These are phyloP conservation scores for Homalodisca vitripennis DNA, from an alignment of 1,140 invertebrate genomes.

Conservation along the genomic window DNA sequence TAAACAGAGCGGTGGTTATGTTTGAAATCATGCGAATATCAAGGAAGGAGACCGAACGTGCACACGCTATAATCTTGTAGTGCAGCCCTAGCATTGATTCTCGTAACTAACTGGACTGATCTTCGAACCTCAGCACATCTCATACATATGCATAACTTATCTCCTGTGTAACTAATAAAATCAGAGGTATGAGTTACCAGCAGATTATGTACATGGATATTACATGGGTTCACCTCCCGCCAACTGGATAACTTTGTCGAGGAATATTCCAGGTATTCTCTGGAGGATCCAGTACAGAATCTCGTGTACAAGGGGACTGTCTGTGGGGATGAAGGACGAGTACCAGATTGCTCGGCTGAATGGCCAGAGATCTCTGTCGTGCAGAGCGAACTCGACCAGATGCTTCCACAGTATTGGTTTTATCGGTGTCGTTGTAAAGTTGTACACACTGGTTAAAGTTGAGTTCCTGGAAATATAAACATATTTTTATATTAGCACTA, in stretches of 20 bases:
- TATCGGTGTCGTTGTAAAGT: neutral
- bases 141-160: no score
- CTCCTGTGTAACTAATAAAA: no score
- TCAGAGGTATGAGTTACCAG: no score
- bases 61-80: no score
- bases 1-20: no score
- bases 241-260: neutral
- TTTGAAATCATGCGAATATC: no score
- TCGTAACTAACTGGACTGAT: no score
- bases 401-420: neutral
- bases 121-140: no score
- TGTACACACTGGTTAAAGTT: neutral
- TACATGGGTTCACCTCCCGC: neutral
- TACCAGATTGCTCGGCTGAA: neutral
- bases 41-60: no score
- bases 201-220: no score
- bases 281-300: neutral
- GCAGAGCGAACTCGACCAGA: neutral
- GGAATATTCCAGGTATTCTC: neutral
- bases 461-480: neutral
- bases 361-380: neutral
- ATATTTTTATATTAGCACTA: no score
- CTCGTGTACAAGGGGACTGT: neutral
- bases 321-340: neutral
- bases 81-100: no score